These are phyloP conservation scores for Alentia gelatinosa DNA, from an alignment of 2,888 invertebrate genomes.

Conservation along the genomic window DNA sequence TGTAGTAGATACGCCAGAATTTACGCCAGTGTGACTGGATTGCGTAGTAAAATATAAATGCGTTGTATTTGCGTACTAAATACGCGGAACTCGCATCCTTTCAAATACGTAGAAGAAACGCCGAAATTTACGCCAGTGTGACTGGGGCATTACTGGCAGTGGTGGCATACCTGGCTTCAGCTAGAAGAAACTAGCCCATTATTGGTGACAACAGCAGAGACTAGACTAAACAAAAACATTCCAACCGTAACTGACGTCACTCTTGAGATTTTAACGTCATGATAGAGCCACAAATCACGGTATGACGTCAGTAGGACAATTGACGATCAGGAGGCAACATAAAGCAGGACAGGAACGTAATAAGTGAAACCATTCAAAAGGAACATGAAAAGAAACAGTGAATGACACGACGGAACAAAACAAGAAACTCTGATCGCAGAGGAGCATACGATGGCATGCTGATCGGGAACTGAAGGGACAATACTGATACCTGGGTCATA, in stretches of 20 bases:
- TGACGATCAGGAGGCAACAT: not conserved
- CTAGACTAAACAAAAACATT: not conserved
- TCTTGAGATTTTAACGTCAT: no score
- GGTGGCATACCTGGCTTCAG: not conserved
- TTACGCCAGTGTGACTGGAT: no score
- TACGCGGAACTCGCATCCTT: no score
- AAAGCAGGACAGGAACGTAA: not conserved
- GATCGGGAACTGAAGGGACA: slow-evolving; percentile 22
- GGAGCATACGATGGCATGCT: not conserved
- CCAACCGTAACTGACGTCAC: not conserved
- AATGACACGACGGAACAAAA: not conserved
- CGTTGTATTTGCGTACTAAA: no score
- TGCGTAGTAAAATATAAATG: no score
- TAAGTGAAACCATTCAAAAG: not conserved
- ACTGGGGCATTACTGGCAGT: no score
- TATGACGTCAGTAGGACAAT: not conserved
- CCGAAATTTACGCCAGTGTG: no score
- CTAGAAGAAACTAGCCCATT: not conserved
- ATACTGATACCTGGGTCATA: slow-evolving; percentile 50
- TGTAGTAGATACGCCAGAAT: no score
- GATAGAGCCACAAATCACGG: no score
- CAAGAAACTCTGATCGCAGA: not conserved
- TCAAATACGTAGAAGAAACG: no score
- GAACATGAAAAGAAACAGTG: not conserved
- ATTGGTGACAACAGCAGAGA: not conserved